These are phyloP conservation scores for Galleria mellonella DNA, from an alignment of 1,140 invertebrate species.

Conservation along the genomic window DNA sequence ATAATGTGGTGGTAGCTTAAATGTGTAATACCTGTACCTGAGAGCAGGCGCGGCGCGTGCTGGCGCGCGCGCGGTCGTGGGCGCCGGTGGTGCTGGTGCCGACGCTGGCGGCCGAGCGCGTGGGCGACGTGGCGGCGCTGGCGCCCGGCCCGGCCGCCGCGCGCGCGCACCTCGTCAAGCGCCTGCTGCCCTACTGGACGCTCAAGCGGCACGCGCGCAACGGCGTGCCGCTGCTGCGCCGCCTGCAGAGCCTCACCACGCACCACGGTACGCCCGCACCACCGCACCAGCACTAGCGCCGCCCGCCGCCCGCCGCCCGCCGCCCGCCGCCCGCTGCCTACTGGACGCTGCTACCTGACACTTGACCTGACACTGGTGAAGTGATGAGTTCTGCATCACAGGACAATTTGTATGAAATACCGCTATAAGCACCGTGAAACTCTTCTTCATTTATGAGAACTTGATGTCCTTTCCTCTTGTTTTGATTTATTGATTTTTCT, in stretches of 20 bases:
- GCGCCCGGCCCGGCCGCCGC: conserved; percentile 62
- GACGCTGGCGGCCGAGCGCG: conserved; percentile 92
- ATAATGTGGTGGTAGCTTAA: neutral
- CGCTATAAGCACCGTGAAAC: too few relatives aligned
- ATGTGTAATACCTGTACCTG: too few relatives aligned
- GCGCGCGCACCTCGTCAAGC: conserved; percentile 90
- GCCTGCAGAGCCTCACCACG: conserved; percentile 84
- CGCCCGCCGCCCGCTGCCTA: too few relatives aligned
- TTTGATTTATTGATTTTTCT: too few relatives aligned
- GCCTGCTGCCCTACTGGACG: conserved; percentile 95
- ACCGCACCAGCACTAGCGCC: neutral
- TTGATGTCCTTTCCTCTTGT: too few relatives aligned
- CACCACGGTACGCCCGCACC: conserved; percentile 60
- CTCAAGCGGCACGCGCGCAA: conserved; percentile 96
- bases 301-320: too few relatives aligned
- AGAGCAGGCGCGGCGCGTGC: conserved; percentile 78
- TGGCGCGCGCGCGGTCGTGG: conserved; percentile 89
- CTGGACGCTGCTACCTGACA: too few relatives aligned
- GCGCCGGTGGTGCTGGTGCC: conserved; percentile 95
- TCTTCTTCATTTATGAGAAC: too few relatives aligned
- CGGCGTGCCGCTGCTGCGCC: conserved; percentile 93
- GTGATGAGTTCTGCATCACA: too few relatives aligned
- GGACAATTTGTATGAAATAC: too few relatives aligned
- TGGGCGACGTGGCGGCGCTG: conserved; percentile 88
- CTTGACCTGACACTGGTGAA: too few relatives aligned